Evolutionary conservation across 1,140 invertebrate genomes (phyloP).

Genomic region (Ceratina japonica): DNA sequence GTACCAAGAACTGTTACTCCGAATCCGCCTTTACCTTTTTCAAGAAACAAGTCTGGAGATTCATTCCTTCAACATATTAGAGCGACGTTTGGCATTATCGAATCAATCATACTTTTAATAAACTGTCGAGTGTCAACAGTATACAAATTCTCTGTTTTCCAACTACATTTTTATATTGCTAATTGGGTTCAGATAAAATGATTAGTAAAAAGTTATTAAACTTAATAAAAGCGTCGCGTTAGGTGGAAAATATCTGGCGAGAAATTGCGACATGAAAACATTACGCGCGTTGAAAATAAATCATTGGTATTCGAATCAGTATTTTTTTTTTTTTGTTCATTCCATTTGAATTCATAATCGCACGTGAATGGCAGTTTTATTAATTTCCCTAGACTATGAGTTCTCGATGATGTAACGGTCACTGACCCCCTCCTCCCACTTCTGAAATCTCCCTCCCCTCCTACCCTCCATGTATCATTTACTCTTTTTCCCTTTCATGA

Average conservation of each 20-base stretch:
- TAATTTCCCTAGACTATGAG: constrained; percentile 64
- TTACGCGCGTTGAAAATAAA: neutral
- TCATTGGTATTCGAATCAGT: neutral
- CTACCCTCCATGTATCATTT: constrained; percentile 47
- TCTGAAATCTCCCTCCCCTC: constrained; percentile 40
- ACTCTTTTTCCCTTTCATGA: constrained; percentile 61
- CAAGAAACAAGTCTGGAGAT: no score
- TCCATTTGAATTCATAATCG: neutral
- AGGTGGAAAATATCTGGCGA: no score
- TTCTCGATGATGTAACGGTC: constrained; percentile 77
- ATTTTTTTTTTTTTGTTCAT: constrained; percentile 8
- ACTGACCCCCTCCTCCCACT: constrained; percentile 72
- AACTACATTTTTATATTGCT: no score
- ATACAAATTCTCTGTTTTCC: no score
- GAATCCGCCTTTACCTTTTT: no score
- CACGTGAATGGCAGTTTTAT: constrained; percentile 24
- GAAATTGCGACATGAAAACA: no score
- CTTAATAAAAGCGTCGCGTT: neutral
- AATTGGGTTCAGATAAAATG: no score
- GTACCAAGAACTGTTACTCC: no score
- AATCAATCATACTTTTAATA: no score
- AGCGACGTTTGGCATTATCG: no score
- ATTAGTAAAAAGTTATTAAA: neutral
- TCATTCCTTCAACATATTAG: no score
- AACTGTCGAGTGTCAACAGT: no score